phyloP scores from a whole-genome alignment of 2,113 vertebrate species.

The Psammodynastes pulverulentus region DNA sequence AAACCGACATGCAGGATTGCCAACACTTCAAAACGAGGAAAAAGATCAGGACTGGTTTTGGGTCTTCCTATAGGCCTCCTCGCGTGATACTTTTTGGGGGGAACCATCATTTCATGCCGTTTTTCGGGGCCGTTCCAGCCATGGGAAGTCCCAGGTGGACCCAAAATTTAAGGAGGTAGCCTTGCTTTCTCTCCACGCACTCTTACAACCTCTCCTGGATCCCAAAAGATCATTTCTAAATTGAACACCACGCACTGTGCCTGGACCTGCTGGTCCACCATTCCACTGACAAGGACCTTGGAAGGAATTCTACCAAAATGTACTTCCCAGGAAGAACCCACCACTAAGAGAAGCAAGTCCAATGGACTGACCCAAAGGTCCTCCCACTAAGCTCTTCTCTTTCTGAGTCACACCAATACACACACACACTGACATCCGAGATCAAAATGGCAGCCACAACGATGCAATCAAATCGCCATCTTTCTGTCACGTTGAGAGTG shows the following conservation, averaged over 20 bases:
- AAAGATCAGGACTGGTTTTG: slow-evolving; percentile 50
- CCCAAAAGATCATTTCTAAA: background rate
- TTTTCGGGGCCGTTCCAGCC: slow-evolving; percentile 1
- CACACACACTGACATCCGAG: background rate
- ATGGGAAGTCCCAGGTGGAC: background rate
- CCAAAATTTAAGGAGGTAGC: background rate
- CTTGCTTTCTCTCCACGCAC: background rate
- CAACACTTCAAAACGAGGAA: slow-evolving; percentile 57
- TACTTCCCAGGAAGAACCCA: background rate
- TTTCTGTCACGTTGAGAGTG: background rate
- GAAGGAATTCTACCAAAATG: background rate
- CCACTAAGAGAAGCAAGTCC: background rate
- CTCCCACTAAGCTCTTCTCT: background rate
- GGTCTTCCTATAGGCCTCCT: slow-evolving; percentile 51
- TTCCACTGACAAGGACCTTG: slow-evolving; percentile 27
- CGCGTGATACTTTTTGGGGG: slow-evolving; percentile 5
- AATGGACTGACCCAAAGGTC: background rate
- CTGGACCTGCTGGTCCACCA: background rate
- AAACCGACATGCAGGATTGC: slow-evolving; percentile 12
- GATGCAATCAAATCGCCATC: background rate
- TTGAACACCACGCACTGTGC: background rate
- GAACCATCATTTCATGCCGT: slow-evolving; percentile 49
- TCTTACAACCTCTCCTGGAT: slow-evolving; percentile 6
- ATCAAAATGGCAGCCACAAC: background rate
- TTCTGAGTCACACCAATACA: background rate